Evolutionary conservation across 2,797 vertebrate genomes (phyloP).

Genomic region (Fringilla coelebs): DNA sequence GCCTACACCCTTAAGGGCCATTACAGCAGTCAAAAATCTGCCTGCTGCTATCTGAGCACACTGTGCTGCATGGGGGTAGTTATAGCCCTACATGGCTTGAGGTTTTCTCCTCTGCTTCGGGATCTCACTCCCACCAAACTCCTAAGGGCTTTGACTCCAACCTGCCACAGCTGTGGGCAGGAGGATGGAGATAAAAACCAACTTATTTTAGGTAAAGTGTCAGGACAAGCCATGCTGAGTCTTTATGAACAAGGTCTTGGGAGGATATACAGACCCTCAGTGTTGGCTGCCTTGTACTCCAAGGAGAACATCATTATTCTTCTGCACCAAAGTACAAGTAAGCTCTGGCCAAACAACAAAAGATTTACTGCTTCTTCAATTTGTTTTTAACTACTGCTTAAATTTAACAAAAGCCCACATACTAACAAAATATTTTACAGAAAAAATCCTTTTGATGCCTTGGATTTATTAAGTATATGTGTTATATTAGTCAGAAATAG

Average conservation of each 20-base stretch:
- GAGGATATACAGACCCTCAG: background rate
- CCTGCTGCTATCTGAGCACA: background rate
- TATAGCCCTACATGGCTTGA: background rate
- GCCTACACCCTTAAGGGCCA: background rate
- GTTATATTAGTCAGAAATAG: constrained; percentile 42
- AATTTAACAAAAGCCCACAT: constrained; percentile 17
- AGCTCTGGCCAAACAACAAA: background rate
- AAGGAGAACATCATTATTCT: background rate
- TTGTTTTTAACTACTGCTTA: constrained; percentile 18
- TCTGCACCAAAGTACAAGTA: background rate
- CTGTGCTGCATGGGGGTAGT: background rate
- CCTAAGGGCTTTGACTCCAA: background rate
- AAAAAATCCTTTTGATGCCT: constrained; percentile 43
- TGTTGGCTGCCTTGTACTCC: background rate
- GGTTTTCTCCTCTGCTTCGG: background rate
- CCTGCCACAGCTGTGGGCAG: background rate
- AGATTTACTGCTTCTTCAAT: constrained; percentile 15
- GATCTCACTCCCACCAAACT: background rate
- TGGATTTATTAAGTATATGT: constrained; percentile 55
- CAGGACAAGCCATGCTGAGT: background rate
- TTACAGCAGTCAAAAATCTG: background rate
- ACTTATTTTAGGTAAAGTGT: background rate
- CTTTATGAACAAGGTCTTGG: background rate
- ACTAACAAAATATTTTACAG: constrained; percentile 14
- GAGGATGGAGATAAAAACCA: background rate